These are phyloP conservation scores for Rhagoletis zephyria DNA, from an alignment of 1,140 invertebrate genomes.

Conservation along the genomic window DNA sequence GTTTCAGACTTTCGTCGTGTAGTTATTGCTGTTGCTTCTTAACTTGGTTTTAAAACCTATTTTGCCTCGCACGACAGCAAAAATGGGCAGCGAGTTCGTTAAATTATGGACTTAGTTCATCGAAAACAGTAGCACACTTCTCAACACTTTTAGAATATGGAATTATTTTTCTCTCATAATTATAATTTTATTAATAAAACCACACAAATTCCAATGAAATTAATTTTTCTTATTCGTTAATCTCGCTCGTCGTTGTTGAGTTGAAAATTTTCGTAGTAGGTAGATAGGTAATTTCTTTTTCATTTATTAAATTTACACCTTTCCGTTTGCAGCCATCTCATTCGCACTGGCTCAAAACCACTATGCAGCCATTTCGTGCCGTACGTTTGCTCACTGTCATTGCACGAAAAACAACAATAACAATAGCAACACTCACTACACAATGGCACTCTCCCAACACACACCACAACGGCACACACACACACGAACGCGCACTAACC, in stretches of 20 bases:
- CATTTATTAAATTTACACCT: slow-evolving; percentile 51
- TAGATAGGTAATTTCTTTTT: neutral
- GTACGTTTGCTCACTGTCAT: slow-evolving; percentile 13
- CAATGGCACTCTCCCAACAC: neutral
- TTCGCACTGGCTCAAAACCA: slow-evolving; percentile 30
- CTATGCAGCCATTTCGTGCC: slow-evolving; percentile 25
- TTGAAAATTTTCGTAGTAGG: slow-evolving; percentile 12
- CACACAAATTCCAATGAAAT: neutral
- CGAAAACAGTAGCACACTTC: neutral
- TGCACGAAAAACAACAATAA: neutral
- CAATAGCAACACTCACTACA: neutral
- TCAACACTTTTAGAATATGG: neutral
- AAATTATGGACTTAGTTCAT: slow-evolving; percentile 32
- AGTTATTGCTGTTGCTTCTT: slow-evolving; percentile 13
- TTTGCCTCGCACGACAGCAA: slow-evolving; percentile 25
- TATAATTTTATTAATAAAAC: neutral
- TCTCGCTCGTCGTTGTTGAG: neutral
- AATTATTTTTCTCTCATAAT: neutral
- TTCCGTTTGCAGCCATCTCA: slow-evolving; percentile 42
- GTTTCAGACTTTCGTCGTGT: neutral
- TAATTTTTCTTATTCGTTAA: neutral
- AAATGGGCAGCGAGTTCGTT: slow-evolving; percentile 34
- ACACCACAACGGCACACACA: neutral
- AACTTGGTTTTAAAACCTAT: slow-evolving; percentile 37
- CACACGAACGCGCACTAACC: slow-evolving; percentile 18